These are phyloP conservation scores for Semotilus atromaculatus DNA, from an alignment of 2,797 vertebrate genomes.

Conservation along the genomic window DNA sequence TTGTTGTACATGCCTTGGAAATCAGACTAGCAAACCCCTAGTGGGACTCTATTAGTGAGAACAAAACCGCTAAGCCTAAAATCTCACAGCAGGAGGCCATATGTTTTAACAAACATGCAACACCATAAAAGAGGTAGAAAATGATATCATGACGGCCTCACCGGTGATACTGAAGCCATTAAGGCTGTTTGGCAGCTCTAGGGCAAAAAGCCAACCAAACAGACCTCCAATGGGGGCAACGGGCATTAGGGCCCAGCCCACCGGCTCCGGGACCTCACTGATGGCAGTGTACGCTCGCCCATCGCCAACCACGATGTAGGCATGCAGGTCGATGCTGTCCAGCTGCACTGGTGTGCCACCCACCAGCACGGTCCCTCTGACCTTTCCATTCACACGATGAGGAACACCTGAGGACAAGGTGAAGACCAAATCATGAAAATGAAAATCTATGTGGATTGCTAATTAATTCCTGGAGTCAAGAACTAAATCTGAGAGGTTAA, in stretches of 20 bases:
- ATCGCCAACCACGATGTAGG: slow-evolving; percentile 92
- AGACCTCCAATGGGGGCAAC: slow-evolving; percentile 87
- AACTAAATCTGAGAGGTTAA: neutral
- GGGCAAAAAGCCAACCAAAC: slow-evolving; percentile 94
- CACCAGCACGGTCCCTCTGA: slow-evolving; percentile 85
- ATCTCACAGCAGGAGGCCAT: slow-evolving; percentile 45
- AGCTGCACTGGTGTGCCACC: slow-evolving; percentile 79
- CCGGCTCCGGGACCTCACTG: slow-evolving; percentile 86
- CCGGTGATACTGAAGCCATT: slow-evolving; percentile 91
- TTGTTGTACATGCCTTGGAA: neutral
- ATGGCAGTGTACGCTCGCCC: slow-evolving; percentile 92
- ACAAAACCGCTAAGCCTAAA: slow-evolving; percentile 36
- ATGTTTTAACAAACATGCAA: slow-evolving; percentile 59
- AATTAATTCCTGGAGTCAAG: neutral
- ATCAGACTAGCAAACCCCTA: slow-evolving; percentile 62
- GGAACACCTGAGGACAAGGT: slow-evolving; percentile 81
- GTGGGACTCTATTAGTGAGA: slow-evolving; percentile 58
- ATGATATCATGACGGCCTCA: slow-evolving; percentile 66
- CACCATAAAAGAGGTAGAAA: slow-evolving; percentile 46
- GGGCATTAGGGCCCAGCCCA: slow-evolving; percentile 88
- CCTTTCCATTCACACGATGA: slow-evolving; percentile 93
- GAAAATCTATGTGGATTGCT: neutral
- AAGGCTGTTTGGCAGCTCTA: slow-evolving; percentile 87
- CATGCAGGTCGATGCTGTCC: slow-evolving; percentile 85
- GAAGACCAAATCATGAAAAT: neutral